Base-by-base conservation (phyloP, 2,797 vertebrate genomes). In the Brotogeris chrysoptera region DNA sequence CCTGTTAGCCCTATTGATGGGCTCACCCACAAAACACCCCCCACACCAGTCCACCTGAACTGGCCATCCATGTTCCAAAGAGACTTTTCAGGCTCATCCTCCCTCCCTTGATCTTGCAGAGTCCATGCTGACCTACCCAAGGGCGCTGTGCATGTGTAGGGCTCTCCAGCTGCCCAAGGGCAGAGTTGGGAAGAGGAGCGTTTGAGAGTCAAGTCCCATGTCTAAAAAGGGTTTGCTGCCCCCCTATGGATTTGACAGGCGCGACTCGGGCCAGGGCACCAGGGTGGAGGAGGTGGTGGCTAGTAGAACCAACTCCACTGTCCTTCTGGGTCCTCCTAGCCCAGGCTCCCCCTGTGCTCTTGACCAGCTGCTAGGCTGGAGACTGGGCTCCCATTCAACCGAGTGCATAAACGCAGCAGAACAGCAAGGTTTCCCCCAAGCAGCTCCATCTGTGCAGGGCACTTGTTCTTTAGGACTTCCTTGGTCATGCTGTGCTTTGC, bases 221-320 rank as follows among this genome's bases (percentile, higher is more conserved):
- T 96, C 94, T 95, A 72, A 79, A 93, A 96, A 86, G 96, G 87
- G 96, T 97, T 96, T 97, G 96, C 96, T 96, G 96, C 96, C 96
- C 92, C 82, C 94, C 95, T 74, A 97, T 97, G 96, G 96, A 94
- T 91, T 83, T 59, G 94, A 17, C 84, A 2, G 88, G 95, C 2
- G 57, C 16, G 66, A 68, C 86, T 79, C 41, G 86, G 93, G 80
- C 71, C 64, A 32, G 92, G 94, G 92, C 83, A 88, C 36, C 39
- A 27, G 89, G 72, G 30, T 66, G 87, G 68, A 82, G 74, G 85
- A 71, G 66, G 41, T 80, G 90, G 76, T 20, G 36, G 66, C 72
- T 92, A 66, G 20, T 41, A 79, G 83, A 92, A 49, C 80, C 86
- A 77, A 44, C 59, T 78, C 60, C 70, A n/a, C 47, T 4, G 2